These are phyloP conservation scores for Pterostichus madidus DNA, from an alignment of 2,888 invertebrate species.

Conservation along the genomic window DNA sequence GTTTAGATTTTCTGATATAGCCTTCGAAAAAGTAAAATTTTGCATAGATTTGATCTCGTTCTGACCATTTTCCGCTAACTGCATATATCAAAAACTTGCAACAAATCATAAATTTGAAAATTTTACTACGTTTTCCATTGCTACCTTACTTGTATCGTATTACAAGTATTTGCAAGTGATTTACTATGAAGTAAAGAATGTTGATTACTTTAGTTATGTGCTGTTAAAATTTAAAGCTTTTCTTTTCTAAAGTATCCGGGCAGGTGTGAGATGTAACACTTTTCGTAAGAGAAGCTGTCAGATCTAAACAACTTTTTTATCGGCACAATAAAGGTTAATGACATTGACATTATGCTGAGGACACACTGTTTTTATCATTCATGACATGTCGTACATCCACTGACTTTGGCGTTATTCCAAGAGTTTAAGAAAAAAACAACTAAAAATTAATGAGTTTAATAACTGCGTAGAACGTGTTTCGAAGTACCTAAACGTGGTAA, in stretches of 20 bases:
- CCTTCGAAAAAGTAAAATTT: too few species aligned
- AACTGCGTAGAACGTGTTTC: conserved; percentile 28
- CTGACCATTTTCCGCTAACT: too few species aligned
- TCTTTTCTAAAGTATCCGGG: neutral
- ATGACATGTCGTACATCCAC: conserved; percentile 21
- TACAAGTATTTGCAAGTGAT: too few species aligned
- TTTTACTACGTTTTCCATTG: too few species aligned
- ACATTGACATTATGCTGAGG: conserved; percentile 37
- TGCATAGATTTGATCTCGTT: too few species aligned
- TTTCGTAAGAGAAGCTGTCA: conserved; percentile 40
- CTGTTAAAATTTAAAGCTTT: too few species aligned
- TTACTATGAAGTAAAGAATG: too few species aligned
- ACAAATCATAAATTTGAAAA: too few species aligned
- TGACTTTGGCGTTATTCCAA: conserved; percentile 47
- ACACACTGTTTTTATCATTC: conserved; percentile 51
- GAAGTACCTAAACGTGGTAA: conserved; percentile 47
- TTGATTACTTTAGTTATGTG: too few species aligned
- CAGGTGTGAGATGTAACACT: conserved; percentile 23
- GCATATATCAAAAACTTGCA: too few species aligned
- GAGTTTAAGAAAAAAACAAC: conserved; percentile 30
- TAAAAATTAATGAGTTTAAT: conserved; percentile 54
- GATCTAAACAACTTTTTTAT: conserved; percentile 43
- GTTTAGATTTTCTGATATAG: too few species aligned
- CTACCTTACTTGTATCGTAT: too few species aligned
- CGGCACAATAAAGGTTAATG: conserved; percentile 50